These are phyloP conservation scores for Hypomecis atomaria DNA, from an alignment of 2,888 invertebrate genomes.

Conservation along the genomic window DNA sequence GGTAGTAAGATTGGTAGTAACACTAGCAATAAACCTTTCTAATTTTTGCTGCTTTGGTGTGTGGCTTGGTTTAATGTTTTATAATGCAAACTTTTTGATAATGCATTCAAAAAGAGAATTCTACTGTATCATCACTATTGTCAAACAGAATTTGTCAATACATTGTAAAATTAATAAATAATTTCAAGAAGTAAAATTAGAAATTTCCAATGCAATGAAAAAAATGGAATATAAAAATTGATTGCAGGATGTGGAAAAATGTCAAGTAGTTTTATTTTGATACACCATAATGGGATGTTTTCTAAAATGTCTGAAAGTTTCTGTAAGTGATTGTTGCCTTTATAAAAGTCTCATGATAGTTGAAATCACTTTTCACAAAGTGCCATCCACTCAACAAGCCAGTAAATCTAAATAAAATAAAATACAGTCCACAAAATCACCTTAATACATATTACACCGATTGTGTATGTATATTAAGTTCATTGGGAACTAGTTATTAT, in stretches of 20 bases:
- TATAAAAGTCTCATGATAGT: not conserved
- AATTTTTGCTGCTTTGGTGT: too few relatives aligned
- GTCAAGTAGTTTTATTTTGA: conserved; percentile 1
- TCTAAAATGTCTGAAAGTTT: conserved; percentile 49
- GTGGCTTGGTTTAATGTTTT: too few relatives aligned
- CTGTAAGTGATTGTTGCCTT: conserved; percentile 49
- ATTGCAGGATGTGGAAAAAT: conserved; percentile 3
- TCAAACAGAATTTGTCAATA: not conserved
- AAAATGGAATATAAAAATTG: not conserved
- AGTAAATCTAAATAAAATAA: not conserved
- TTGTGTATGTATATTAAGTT: too few relatives aligned
- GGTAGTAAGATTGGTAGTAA: too few relatives aligned
- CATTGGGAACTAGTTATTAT: not conserved
- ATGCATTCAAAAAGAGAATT: conserved; percentile 35
- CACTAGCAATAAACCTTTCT: too few relatives aligned
- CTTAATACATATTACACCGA: too few relatives aligned
- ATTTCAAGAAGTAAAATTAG: conserved; percentile 24
- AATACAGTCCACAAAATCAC: not conserved
- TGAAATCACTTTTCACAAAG: not conserved
- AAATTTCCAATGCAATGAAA: conserved; percentile 4
- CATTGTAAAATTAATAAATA: conserved; percentile 21
- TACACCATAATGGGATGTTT: conserved; percentile 48
- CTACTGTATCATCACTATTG: not conserved
- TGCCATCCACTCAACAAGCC: too few relatives aligned
- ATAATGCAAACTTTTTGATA: not conserved